These are phyloP conservation scores for Eulithis testata DNA, from an alignment of 2,888 invertebrate species.

Conservation along the genomic window DNA sequence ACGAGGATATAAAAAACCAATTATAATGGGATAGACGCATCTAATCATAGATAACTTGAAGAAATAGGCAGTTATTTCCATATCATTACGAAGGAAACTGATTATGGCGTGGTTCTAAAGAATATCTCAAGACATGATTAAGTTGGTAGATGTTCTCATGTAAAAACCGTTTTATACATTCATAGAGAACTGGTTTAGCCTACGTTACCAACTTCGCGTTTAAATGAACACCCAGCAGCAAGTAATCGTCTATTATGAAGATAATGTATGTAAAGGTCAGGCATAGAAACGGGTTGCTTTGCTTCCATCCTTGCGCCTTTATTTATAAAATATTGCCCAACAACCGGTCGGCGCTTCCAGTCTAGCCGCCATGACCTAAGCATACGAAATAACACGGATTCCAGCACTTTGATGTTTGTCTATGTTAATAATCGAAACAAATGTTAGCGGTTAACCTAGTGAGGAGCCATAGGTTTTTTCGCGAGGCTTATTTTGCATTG, in stretches of 20 bases:
- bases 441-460: conserved; percentile 23
- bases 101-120: background rate
- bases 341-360: conserved; percentile 49
- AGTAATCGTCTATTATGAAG: conserved; percentile 18
- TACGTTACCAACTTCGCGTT: conserved; percentile 10
- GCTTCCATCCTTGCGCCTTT: conserved; percentile 44
- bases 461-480: conserved; percentile 13
- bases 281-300: conserved; percentile 53
- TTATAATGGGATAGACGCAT: background rate
- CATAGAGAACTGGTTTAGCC: conserved; percentile 10
- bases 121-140: background rate
- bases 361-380: conserved; percentile 45
- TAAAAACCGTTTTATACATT: background rate
- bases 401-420: conserved; percentile 23
- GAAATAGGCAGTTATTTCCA: background rate
- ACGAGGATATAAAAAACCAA: conserved; percentile 33
- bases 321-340: conserved; percentile 47
- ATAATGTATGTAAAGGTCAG: conserved; percentile 49
- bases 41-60: background rate
- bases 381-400: conserved; percentile 27
- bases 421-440: conserved; percentile 22
- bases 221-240: conserved; percentile 14
- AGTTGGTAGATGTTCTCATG: background rate
- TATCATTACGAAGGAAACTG: background rate
- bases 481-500: conserved; percentile 6